Evolutionary conservation across 64 coral and sea anemone species (phyloP), one percentile per base, ranked within the genome.

Genomic region (Dendrophyllia cribrosa): DNA sequence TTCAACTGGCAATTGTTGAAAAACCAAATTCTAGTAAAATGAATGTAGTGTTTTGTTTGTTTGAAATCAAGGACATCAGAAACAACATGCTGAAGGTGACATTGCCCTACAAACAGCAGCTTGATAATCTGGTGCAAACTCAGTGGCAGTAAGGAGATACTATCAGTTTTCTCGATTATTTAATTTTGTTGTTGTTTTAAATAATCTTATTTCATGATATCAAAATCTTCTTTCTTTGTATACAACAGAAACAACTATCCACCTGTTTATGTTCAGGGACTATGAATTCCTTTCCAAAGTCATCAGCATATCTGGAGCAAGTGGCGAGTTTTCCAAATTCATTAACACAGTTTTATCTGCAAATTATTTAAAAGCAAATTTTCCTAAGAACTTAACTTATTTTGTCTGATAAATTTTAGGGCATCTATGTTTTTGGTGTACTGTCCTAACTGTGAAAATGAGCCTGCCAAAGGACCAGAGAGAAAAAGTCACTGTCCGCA

Each of bases 1-100:
- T 89, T 47, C 87, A 89, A 66, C 46, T 89, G 46, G 87, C 71
- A 17, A 89, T 77, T 75, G 70, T 89, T 46, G 87, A 75, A 17
- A 89, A 89, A 26, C 75, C 88, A 3, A 90, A 90, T 23, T 90
- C 88, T 26, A 62, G 88, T 58, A 89, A 89, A 47, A 89, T 78
- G 15, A 88, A 65, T 21, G 25, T 89, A 15, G 87, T 77, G 6
- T 89, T 89, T 50, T 61, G 24, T 59, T 44, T 89, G 72, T 89
- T 58, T 66, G 69, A 75, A 72, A 72, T 51, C 14, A 89, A 66
- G 26, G 73, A 89, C 20, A 89, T 58, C 53, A n/a, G 87, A 16
- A 89, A 89, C 87, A 89, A 89, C 46, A 23, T 89, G 55, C 52
- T 24, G 24, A 78, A 22, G 51, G 73, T 80, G 60, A 78, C 87